These are phyloP conservation scores for Falcunculus frontatus DNA, from an alignment of 2,113 vertebrate genomes.

Conservation along the genomic window DNA sequence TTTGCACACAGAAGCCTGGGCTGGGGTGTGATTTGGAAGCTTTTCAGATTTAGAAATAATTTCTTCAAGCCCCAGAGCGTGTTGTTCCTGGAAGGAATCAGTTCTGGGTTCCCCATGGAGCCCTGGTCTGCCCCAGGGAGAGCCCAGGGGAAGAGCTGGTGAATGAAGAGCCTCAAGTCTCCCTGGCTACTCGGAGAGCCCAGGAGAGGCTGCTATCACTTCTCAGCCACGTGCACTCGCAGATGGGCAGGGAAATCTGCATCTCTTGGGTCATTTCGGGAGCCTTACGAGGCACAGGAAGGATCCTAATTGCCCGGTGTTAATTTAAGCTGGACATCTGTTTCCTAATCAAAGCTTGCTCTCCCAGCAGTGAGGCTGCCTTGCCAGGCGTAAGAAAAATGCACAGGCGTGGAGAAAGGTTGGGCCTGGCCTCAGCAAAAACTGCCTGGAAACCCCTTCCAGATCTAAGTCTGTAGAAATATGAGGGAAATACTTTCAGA, in stretches of 20 bases:
- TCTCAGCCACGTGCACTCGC: not conserved
- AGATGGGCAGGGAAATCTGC: not conserved
- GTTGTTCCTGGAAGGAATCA: not conserved
- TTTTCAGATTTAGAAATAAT: not conserved
- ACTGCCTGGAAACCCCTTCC: not conserved
- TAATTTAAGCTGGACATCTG: slow-evolving; percentile 22
- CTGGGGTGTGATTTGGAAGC: not conserved
- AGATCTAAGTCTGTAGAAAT: not conserved
- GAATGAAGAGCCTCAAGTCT: not conserved
- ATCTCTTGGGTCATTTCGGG: not conserved
- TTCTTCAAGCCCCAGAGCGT: not conserved
- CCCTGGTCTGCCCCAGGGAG: no score
- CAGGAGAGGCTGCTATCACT: not conserved
- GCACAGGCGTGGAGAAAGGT: not conserved
- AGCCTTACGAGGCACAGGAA: not conserved
- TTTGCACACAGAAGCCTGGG: not conserved
- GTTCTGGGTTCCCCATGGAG: not conserved
- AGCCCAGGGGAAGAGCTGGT: not conserved
- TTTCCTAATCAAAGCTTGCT: not conserved
- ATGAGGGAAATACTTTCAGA: not conserved
- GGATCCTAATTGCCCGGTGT: not conserved
- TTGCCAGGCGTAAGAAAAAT: not conserved
- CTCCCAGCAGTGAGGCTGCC: not conserved
- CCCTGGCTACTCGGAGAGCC: not conserved
- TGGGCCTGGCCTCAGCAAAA: not conserved